Evolutionary conservation across 2,888 invertebrate species (phyloP), one percentile per base, ranked within the genome.

Genomic region (Folsomia manolachei): DNA sequence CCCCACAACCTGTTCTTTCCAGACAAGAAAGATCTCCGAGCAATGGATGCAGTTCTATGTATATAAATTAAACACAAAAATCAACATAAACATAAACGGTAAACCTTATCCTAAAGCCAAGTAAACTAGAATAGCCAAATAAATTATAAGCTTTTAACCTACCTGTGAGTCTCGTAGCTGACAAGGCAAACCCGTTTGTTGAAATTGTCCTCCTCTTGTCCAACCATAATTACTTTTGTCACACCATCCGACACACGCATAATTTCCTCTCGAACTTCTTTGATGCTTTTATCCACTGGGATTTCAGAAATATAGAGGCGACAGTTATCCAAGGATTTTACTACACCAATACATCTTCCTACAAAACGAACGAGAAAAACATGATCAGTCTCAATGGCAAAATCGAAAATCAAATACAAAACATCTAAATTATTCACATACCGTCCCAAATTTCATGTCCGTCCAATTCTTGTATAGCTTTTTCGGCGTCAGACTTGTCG

Each of bases 311-410:
- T n/a, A 0, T 71, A 2, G 1, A 74, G 70, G 18, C 39, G 60
- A 1, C 63, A n/a, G 56, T 74, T 74, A 51, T 74, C 71, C 27
- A 71, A 62, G 1, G 69, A 69, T n/a, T 63, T 74, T 19, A 9
- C 26, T 1, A 60, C 71, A 1, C 64, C 27, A 18, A 63, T 39
- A 9, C 14, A 9, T 4, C 39, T 39, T 39, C 39, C 39, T 39
- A 39, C 14, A 39, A 39, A 39, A 39, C 7, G 14, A 39, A n/a
- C n/a, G n/a, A n/a, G n/a, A n/a, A n/a, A n/a, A n/a, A n/a, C n/a
- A n/a, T n/a, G n/a, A n/a, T n/a, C n/a, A n/a, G n/a, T n/a, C n/a
- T n/a, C n/a, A n/a, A n/a, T n/a, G n/a, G n/a, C n/a, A n/a, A n/a
- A n/a, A n/a, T n/a, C n/a, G n/a, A n/a, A n/a, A n/a, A n/a, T n/a